Base-by-base conservation (phyloP, 2,888 invertebrate species). In the Drosophila neoperkinsi region DNA sequence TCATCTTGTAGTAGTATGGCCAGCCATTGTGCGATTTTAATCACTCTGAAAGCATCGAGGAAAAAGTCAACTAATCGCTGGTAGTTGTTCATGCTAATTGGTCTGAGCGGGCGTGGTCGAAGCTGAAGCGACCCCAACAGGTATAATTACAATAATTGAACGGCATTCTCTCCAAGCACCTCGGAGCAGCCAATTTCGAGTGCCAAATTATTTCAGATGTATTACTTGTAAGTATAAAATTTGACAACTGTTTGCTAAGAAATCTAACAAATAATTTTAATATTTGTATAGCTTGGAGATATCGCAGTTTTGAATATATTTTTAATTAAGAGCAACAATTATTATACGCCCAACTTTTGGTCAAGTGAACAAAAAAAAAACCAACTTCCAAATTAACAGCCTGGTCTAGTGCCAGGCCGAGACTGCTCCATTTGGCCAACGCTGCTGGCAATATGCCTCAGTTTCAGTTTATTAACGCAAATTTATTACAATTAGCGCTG, bases 401-500 rank as follows among this genome's bases (percentile, higher is more conserved):
- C 28, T 52, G 52, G 28, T 11, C 52, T 55, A 65, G 57, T 33
- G 38, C 28, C 51, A 38, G 46, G 56, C 51, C 21, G n/a, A 38
- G 13, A 41, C 31, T 66, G 71, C 67, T 66, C 63, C 55, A 76
- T 65, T 79, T 73, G 74, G 67, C 65, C 70, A 76, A 59, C 34
- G 74, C 84, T 76, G 56, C 73, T 84, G 82, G 85, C 82, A 84
- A 71, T 80, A 76, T 77, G 80, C 78, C 84, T 74, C 77, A 71
- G 67, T 72, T 73, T 77, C 72, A 78, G 78, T 74, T 88, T 90
- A 88, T 88, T 77, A 84, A 85, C 88, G 88, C 77, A 87, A 85
- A 89, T 85, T 87, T 90, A 90, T 85, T 88, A 76, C 88, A 85
- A 90, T 87, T 88, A 85, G 81, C 71, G 71, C 25, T 74, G 64